Base-by-base conservation (phyloP, 2,113 vertebrate species). In the Porphyrio hochstetteri region DNA sequence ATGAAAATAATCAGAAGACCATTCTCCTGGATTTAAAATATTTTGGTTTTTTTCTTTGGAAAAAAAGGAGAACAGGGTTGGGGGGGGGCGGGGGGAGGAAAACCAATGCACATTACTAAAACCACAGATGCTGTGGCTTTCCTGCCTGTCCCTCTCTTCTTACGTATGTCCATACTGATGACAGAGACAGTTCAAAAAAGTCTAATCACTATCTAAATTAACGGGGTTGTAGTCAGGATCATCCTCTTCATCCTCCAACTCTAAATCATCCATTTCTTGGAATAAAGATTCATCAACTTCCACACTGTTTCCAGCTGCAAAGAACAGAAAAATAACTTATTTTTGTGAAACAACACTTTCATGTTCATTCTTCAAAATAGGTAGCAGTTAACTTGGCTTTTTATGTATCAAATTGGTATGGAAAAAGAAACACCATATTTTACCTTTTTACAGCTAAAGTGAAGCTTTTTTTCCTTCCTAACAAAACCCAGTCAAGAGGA, bases 271-370 rank as follows among this genome's bases (percentile, higher is more conserved):
- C 96, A 99, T 99, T 95, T 99, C 99, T 97, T 99, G 99, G 96
- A 99, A 99, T 63, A 99, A 98, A 7, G 99, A 99, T 97, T 99
- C 99, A 61, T 99, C 99, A 90, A 99, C 99, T 86, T 99, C 99
- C 91, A 99, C 99, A 0, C 96, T 99, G 97, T 99, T 99, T 94
- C 99, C 99, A 97, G 97, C 99, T 99, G 97, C 60, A 95, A 91
- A 27, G 33, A 61, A 72, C 2, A 71, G 31, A 86, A 93, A 53
- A 81, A 56, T 11, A 77, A 29, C 13, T 78, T 82, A 63, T 88
- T 69, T 82, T 94, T 63, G 12, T n/a, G 36, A 40, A 8, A 40
- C 25, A 75, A 29, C 13, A 14, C 13, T n/a, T 61, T 52, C 6
- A 10, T 21, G 55, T 52, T 68, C 7, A 18, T 27, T 85, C 29